Evolutionary conservation across 1,140 invertebrate genomes (phyloP), one percentile per base, ranked within the genome.

Genomic region (Zeugodacus cucurbitae): DNA sequence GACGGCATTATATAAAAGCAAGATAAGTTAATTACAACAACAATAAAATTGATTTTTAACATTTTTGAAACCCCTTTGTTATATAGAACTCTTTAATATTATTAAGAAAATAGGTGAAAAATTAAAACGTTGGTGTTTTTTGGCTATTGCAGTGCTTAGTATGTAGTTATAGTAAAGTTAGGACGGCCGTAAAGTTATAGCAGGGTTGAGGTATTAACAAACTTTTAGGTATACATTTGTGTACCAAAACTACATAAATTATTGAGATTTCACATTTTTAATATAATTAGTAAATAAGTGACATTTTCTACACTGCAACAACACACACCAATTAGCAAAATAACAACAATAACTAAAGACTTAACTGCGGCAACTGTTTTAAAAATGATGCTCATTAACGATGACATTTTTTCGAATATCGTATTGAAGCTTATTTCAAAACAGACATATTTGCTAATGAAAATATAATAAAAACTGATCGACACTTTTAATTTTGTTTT

Each of bases 321-420:
- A 86, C 34, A 48, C 78, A 88, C 32, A 54, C 17, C 41, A 82
- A 67, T 59, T 54, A 87, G 20, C 82, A 78, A 34, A 87, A 41
- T 87, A 59, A 34, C 58, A 54, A 20, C n/a, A 62, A 59, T 29
- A 34, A 87, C 59, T 67, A 54, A 3, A 44, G 26, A 54, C 22
- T 22, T 48, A 82, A 44, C 41, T n/a, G 74, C 74, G 41, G 41
- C 8, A 82, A 87, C 86, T 64, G 37, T 87, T 59, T 87, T 62
- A n/a, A 29, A 87, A 86, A n/a, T 59, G 7, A 58, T 32, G 57
- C 26, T 59, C 29, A 86, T 20, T 67, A 91, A 91, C 91, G 91
- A 92, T 92, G 90, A 92, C 86, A 89, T 87, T 89, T 92, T 92
- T 92, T 92, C 92, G 91, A 91, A 90, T 89, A 92, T 92, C 91